phyloP scores from a whole-genome alignment of 1,140 invertebrate species.

The Heliconius melpomene region DNA sequence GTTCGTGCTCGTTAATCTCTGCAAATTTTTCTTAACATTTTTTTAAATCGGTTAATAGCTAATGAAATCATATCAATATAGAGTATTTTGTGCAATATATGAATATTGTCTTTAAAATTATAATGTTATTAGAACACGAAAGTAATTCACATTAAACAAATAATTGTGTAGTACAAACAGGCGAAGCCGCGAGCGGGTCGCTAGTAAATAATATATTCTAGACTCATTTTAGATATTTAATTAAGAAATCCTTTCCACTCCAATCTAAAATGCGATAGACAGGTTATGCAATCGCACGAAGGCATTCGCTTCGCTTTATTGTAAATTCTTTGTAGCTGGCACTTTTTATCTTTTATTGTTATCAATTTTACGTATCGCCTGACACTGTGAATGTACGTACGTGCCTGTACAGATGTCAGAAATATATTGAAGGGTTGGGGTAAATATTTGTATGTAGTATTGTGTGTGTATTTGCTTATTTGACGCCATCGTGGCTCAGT shows the following conservation, averaged over 20 bases:
- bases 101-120: too few relatives aligned
- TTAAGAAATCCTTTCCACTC: not conserved
- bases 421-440: not conserved
- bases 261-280: not conserved
- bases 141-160: too few relatives aligned
- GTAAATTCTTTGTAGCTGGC: not conserved
- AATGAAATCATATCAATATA: too few relatives aligned
- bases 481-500: too few relatives aligned
- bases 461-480: too few relatives aligned
- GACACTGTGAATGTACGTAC: not conserved
- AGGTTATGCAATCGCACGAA: not conserved
- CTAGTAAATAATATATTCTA: not conserved
- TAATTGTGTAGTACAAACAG: too few relatives aligned
- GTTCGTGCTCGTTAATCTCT: too few relatives aligned
- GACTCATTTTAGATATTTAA: not conserved
- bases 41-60: too few relatives aligned
- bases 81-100: too few relatives aligned
- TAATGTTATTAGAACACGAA: too few relatives aligned
- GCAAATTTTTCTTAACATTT: too few relatives aligned
- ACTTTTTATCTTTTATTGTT: not conserved
- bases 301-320: not conserved
- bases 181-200: too few relatives aligned
- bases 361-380: constrained; percentile 9
- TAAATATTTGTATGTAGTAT: not conserved
- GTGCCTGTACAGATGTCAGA: not conserved